Conservation (phyloP, 2,797 vertebrate species). For the Coracias cyanogaster region DNA sequence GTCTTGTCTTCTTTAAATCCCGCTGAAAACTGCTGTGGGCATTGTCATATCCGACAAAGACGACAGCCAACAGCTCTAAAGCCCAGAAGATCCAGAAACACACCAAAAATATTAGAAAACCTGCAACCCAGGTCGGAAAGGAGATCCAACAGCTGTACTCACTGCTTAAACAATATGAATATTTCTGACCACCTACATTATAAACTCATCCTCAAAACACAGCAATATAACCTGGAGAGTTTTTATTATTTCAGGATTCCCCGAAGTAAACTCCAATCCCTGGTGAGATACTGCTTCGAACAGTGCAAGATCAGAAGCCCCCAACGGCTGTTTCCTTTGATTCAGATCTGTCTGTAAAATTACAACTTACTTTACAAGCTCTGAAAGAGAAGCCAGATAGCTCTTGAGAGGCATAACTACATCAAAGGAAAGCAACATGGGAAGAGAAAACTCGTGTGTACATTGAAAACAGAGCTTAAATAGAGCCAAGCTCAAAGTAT, state of each 20-base stretch:
- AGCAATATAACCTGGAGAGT: not conserved
- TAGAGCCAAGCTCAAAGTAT: not conserved
- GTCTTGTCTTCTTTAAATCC: not conserved
- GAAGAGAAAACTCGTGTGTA: not conserved
- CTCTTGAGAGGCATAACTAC: not conserved
- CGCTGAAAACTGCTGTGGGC: not conserved
- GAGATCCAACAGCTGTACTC: not conserved
- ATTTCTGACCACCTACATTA: not conserved
- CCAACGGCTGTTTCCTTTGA: not conserved
- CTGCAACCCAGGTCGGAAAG: not conserved
- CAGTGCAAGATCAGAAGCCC: not conserved
- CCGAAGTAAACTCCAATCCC: not conserved
- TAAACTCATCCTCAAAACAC: not conserved
- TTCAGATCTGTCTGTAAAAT: not conserved
- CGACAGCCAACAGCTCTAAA: not conserved
- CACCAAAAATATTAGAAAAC: not conserved
- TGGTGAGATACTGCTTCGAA: not conserved
- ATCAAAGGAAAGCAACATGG: slow-evolving; percentile 37
- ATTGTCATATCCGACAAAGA: not conserved
- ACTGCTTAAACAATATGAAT: not conserved
- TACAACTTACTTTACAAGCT: not conserved
- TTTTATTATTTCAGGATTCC: not conserved
- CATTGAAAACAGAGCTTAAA: slow-evolving; percentile 27
- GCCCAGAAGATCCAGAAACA: not conserved
- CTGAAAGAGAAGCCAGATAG: not conserved